A percentile compares a stretch with the other conserved stretches of the same genome.
These are phyloP conservation scores for Hystrix cristata DNA, from an alignment of 2,113 vertebrate species.

Conservation along the genomic window DNA sequence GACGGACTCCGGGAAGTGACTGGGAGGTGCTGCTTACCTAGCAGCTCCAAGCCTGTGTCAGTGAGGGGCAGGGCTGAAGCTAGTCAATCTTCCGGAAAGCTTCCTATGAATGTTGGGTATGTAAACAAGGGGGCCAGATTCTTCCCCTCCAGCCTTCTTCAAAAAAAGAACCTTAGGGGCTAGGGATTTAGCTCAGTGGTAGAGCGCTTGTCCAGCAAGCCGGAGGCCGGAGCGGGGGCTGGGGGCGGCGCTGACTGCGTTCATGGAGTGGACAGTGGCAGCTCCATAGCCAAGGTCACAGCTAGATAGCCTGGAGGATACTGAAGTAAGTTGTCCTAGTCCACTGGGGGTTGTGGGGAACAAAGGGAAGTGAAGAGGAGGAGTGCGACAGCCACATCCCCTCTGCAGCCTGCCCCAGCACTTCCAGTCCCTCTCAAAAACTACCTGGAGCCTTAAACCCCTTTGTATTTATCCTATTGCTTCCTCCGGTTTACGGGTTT, in stretches of 20 bases:
- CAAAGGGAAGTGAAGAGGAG: neutral
- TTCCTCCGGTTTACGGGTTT: neutral
- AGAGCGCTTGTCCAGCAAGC: too few relatives aligned
- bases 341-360: fast-evolving
- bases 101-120: neutral
- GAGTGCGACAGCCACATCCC: neutral
- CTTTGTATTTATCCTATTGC: neutral
- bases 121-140: neutral
- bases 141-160: neutral
- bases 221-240: too few relatives aligned
- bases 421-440: neutral
- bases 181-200: too few relatives aligned
- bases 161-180: too few relatives aligned
- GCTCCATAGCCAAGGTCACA: neutral
- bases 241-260: neutral
- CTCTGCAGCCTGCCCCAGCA: neutral
- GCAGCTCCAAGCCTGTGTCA: neutral
- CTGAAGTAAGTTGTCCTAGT: neutral
- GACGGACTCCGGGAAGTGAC: neutral
- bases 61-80: neutral
- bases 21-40: neutral
- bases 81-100: neutral
- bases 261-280: neutral
- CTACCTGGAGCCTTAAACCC: neutral
- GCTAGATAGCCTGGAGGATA: neutral